These are phyloP conservation scores for Otocyon megalotis DNA, from an alignment of 2,113 vertebrate species.

Conservation along the genomic window DNA sequence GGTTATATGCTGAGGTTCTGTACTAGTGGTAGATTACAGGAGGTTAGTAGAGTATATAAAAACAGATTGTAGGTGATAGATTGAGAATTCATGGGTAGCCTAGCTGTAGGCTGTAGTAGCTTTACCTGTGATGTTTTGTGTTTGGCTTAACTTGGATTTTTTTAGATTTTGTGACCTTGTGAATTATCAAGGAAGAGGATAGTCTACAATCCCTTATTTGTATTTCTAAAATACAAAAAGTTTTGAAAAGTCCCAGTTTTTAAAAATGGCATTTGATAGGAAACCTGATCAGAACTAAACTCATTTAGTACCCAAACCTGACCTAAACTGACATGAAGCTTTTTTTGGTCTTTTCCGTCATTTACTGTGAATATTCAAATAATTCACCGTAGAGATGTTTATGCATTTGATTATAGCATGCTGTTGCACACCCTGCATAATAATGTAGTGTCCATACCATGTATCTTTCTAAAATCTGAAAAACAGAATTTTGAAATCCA, in stretches of 20 bases:
- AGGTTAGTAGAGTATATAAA: background rate
- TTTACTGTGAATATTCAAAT: background rate
- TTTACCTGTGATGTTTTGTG: background rate
- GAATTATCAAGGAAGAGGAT: background rate
- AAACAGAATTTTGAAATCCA: background rate
- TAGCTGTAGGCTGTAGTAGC: background rate
- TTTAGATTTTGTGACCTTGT: background rate
- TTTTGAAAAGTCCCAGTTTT: background rate
- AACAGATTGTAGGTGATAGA: background rate
- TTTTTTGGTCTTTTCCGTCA: background rate
- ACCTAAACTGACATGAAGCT: background rate
- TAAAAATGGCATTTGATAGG: background rate
- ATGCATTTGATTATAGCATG: background rate
- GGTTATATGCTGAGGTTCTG: conserved; percentile 27
- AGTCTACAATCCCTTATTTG: background rate
- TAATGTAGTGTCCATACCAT: background rate
- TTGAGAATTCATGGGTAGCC: background rate
- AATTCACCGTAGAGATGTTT: background rate
- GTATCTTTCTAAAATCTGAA: background rate
- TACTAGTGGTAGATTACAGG: background rate
- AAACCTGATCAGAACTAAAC: background rate
- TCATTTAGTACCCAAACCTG: background rate
- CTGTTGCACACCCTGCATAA: background rate
- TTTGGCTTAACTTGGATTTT: background rate
- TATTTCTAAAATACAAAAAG: background rate